These are phyloP conservation scores for Elaeidobius kamerunicus DNA, from an alignment of 2,888 invertebrate species.

Conservation along the genomic window DNA sequence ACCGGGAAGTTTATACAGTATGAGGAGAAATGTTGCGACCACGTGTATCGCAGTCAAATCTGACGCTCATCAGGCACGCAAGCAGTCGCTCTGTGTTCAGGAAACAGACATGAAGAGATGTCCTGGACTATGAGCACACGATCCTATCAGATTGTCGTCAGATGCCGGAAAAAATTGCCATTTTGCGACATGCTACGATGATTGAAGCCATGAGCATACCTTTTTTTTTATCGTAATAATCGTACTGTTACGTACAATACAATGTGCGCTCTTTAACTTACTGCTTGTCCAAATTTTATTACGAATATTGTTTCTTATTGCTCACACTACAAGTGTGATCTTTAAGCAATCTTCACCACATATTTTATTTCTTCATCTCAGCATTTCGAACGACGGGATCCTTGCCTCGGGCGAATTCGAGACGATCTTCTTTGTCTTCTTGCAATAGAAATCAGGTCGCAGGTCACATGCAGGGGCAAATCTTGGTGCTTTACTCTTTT, in stretches of 20 bases:
- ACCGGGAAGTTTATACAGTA: conserved; percentile 22
- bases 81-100: conserved; percentile 25
- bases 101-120: conserved; percentile 25
- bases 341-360: conserved; percentile 8
- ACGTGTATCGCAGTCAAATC: conserved; percentile 31
- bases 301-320: no score
- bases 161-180: conserved; percentile 6
- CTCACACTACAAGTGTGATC: conserved; percentile 6
- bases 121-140: conserved; percentile 26
- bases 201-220: no score
- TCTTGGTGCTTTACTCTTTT: conserved; percentile 35
- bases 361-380: conserved; percentile 16
- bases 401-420: conserved; percentile 42
- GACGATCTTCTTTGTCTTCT: conserved; percentile 34
- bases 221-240: no score
- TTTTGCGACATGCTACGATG: no score
- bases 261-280: no score
- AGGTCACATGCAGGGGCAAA: conserved; percentile 47
- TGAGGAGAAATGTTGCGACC: conserved; percentile 18
- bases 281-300: no score
- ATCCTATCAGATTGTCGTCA: no score
- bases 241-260: no score
- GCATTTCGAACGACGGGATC: conserved; percentile 36
- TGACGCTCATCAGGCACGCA: conserved; percentile 34
- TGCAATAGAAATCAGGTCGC: conserved; percentile 48